These are phyloP conservation scores for Dasysyrphus albostriatus DNA, from an alignment of 2,888 invertebrate species.

Conservation along the genomic window DNA sequence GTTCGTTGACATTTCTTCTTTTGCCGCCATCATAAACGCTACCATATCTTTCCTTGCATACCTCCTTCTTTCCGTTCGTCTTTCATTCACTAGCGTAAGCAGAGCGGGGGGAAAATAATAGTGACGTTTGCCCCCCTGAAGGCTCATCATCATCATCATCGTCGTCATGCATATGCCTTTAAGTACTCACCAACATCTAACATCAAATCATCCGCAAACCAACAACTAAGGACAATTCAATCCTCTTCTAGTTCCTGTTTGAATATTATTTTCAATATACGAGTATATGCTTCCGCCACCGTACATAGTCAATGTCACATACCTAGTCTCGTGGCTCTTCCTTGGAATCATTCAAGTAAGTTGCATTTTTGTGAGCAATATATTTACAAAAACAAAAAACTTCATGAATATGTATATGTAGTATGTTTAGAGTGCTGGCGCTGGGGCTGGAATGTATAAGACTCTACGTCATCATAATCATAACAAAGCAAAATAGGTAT, in stretches of 20 bases:
- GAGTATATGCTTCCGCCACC: slow-evolving; percentile 66
- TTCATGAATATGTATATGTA: slow-evolving; percentile 57
- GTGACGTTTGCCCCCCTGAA: slow-evolving; percentile 12
- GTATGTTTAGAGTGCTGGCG: background rate
- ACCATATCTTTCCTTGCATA: slow-evolving; percentile 5
- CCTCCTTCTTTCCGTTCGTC: background rate
- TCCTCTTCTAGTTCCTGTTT: slow-evolving; percentile 67
- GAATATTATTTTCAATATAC: slow-evolving; percentile 75
- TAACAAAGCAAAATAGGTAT: slow-evolving; percentile 49
- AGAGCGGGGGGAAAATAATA: background rate
- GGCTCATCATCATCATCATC: slow-evolving; percentile 1
- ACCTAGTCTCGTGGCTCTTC: slow-evolving; percentile 47
- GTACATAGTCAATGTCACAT: slow-evolving; percentile 59
- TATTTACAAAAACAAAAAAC: slow-evolving; percentile 21
- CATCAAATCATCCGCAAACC: slow-evolving; percentile 71
- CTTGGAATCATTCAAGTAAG: slow-evolving; percentile 73
- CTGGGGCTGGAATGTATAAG: slow-evolving; percentile 30
- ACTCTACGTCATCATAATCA: slow-evolving; percentile 37
- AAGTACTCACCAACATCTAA: slow-evolving; percentile 64
- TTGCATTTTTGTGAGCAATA: slow-evolving; percentile 61
- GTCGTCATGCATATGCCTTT: slow-evolving; percentile 34
- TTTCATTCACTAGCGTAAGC: slow-evolving; percentile 29
- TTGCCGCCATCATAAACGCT: slow-evolving; percentile 12
- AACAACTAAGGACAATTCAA: slow-evolving; percentile 68
- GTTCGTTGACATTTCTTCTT: slow-evolving; percentile 64